A percentile compares a stretch with the other conserved stretches of the same genome.
Conservation (phyloP, 2,797 vertebrate genomes). For the Coregonus ussuriensis region DNA sequence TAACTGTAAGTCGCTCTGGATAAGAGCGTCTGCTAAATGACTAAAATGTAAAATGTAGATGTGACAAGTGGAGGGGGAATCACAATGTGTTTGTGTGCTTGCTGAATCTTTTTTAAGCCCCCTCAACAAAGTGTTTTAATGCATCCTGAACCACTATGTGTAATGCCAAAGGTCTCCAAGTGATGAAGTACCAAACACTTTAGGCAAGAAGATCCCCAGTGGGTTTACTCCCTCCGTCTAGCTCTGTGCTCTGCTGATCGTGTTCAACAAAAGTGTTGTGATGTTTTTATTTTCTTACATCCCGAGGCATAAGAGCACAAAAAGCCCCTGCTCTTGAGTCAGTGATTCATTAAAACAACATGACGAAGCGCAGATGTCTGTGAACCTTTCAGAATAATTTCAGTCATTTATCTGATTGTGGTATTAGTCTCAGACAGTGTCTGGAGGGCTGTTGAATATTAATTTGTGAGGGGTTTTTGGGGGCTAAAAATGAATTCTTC, state of each 20-base stretch:
- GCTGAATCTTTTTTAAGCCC: not conserved
- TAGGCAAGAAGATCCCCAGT: not conserved
- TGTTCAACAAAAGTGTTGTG: slow-evolving; percentile 35
- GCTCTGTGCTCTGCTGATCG: not conserved
- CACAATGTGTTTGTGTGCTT: not conserved
- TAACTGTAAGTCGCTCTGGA: too few relatives aligned
- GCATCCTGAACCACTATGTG: slow-evolving; percentile 12
- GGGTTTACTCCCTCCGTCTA: not conserved
- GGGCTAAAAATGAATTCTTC: too few relatives aligned
- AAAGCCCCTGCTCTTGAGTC: not conserved
- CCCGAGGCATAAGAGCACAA: not conserved
- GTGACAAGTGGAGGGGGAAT: not conserved
- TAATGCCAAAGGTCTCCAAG: not conserved
- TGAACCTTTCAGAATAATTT: not conserved
- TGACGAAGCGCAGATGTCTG: slow-evolving; percentile 10
- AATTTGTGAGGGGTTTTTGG: too few relatives aligned
- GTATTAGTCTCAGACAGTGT: not conserved
- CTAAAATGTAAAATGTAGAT: not conserved
- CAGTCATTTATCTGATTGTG: not conserved
- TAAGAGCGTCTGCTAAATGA: too few relatives aligned
- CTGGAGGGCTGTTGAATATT: too few relatives aligned
- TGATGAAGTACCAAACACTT: not conserved
- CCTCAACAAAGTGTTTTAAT: slow-evolving; percentile 7
- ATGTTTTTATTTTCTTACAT: slow-evolving; percentile 8
- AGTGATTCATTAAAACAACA: slow-evolving; percentile 12